Base-by-base conservation (phyloP, 2,113 vertebrate genomes). In the Proterorhinus semilunaris region DNA sequence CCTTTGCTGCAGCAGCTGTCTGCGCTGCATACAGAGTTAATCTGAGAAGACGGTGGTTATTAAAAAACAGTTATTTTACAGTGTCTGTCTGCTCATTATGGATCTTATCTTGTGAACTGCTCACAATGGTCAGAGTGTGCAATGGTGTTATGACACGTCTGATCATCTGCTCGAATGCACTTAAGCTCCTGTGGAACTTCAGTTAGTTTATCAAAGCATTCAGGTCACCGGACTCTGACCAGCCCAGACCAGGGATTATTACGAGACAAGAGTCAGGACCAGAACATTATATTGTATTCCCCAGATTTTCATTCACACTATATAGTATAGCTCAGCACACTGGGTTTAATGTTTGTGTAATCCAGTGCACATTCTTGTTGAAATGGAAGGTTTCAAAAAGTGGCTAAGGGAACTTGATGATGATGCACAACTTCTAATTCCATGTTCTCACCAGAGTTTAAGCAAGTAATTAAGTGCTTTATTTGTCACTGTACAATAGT, bases 1-100 rank as follows among this genome's bases (percentile, higher is more conserved):
- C 88, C 90, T 89, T 87, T 73, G 83, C 78, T 88, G 82, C 86
- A 87, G 86, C 79, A 74, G 65, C 76, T 79, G 82, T 86, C 70
- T 83, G 75, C 49, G 42, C 5, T 62, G 62, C 78, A 74, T 78
- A 81, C 75, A 11, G 68, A 71, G 72, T 80, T 68, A 76, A 74
- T 66, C 75, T 79, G 75, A 76, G 66, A 71, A 72, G 77, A 79
- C 76, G 64, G 57, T 87, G 76, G 84, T 89, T 90, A 89, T 89
- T 90, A 89, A 90, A 91, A 80, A 88, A 83, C 83, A 74, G 53
- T 62, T 81, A 67, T 73, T 77, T 84, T 76, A 83, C 71, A 78
- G 7, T 44, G 16, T 59, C 44, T 62, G 72, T 58, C 52, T 4
- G 62, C 69, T 36, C 9, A 69, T 74, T 57, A 73, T 66, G 78